Evolutionary conservation across 2,113 vertebrate genomes (phyloP).

Genomic region (Cisticola juncidis): DNA sequence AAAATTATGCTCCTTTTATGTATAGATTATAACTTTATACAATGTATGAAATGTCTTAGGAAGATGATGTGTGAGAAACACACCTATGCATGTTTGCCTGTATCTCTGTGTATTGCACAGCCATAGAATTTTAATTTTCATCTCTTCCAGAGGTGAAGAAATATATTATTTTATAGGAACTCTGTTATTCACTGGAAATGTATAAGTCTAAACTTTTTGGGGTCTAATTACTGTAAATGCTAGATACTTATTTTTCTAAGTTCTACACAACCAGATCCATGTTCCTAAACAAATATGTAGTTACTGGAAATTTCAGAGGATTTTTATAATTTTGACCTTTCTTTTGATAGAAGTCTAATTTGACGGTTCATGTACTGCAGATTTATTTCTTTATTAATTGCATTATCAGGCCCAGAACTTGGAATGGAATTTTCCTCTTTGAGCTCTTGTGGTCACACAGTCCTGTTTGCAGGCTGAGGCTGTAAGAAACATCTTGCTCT

Average conservation of each 20-base stretch:
- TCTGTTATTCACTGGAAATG: not conserved
- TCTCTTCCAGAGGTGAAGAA: not conserved
- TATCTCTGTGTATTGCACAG: not conserved
- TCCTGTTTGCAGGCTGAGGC: not conserved
- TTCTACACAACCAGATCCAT: not conserved
- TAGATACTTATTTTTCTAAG: not conserved
- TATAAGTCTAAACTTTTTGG: not conserved
- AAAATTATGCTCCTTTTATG: not conserved
- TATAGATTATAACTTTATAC: not conserved
- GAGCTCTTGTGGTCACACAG: rapidly evolving
- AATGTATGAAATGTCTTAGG: not conserved
- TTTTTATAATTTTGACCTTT: not conserved
- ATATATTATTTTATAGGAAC: not conserved
- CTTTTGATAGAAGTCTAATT: not conserved
- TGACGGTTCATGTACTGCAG: not conserved
- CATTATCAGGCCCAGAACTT: not conserved
- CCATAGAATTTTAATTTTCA: not conserved
- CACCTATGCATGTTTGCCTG: not conserved
- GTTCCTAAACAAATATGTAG: not conserved
- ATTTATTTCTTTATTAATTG: not conserved
- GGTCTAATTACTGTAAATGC: not conserved
- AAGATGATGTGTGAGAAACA: not conserved
- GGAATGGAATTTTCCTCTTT: not conserved
- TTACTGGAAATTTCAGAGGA: not conserved
- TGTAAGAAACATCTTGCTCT: not conserved